Base-by-base conservation (phyloP, 2,888 invertebrate genomes). In the Cyclophora punctaria region DNA sequence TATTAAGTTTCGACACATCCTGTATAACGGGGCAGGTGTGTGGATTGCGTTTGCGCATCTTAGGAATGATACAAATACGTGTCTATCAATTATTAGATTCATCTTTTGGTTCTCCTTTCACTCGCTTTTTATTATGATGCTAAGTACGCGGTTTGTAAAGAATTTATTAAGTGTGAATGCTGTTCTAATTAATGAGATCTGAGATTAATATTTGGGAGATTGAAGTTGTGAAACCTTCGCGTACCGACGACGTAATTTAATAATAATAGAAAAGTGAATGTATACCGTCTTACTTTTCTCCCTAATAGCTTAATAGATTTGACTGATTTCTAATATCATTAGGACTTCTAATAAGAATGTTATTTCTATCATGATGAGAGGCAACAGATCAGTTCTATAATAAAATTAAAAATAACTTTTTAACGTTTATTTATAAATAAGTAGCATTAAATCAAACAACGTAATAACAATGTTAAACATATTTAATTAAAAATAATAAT, bases 51-150 rank as follows among this genome's bases (percentile, higher is more conserved):
- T 71, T 72, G 66, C 73, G 69, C 76, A 69, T 74, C 70, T 59
- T 63, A 73, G 69, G 65, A 81, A 70, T 83, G 80, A 80, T 83
- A 81, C 75, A 74, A 80, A 83, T 83, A 77, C 20, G 69, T 73
- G 67, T 58, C 53, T 51, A 60, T 67, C 76, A 78, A 81, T 83
- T 81, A 37, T 37, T 37, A 37, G 5, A 5, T 5, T 2, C 37
- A 5, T 37, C 20, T 20, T 20, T 20, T 1, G 20, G 37, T 1
- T 37, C 37, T 4, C 37, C 37, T 37, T 37, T 37, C 37, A 37
- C 37, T 37, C 37, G 20, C 20, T 20, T 20, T 20, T 20, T 20
- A 20, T 20, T 20, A 20, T 20, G 20, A 20, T 20, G 20, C 20
- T 20, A 20, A 20, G 20, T 20, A 20, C 20, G 20, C 20, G 20